These are phyloP conservation scores for Amblyteles armatorius DNA, from an alignment of 2,888 invertebrate genomes.

Conservation along the genomic window DNA sequence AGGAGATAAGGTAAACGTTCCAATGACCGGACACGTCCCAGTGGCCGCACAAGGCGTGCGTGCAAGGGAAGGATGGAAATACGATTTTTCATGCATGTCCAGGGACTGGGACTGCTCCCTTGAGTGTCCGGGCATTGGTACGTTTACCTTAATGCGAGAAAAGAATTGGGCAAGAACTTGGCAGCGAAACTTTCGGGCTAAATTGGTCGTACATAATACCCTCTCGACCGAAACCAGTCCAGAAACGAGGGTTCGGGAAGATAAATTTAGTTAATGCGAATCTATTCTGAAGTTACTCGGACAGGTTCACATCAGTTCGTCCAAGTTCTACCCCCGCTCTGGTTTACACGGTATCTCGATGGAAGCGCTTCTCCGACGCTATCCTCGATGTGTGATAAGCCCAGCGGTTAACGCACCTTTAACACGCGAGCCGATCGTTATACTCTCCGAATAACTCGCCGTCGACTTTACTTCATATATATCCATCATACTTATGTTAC, in stretches of 20 bases:
- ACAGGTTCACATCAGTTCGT: conserved; percentile 22
- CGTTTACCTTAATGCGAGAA: too few species aligned
- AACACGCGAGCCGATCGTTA: conserved; percentile 70
- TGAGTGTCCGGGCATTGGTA: too few species aligned
- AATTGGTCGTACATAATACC: conserved; percentile 13
- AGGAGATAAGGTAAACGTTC: too few species aligned
- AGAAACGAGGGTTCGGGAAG: conserved; percentile 6
- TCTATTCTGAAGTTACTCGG: not conserved
- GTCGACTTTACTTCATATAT: not conserved
- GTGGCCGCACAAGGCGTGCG: too few species aligned
- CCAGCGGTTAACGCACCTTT: conserved; percentile 53
- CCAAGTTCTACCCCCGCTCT: not conserved
- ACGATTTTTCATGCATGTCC: too few species aligned
- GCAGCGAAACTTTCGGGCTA: conserved; percentile 7
- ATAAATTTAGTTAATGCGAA: conserved; percentile 24
- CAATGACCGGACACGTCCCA: too few species aligned
- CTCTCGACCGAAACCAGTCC: not conserved
- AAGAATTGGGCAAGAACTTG: not conserved
- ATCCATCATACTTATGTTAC: not conserved
- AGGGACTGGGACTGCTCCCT: too few species aligned
- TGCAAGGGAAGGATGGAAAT: too few species aligned
- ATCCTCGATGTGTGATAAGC: conserved; percentile 58
- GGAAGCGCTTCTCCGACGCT: conserved; percentile 41
- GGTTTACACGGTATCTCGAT: conserved; percentile 12
- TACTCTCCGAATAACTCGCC: conserved; percentile 56